These are phyloP conservation scores for Antheraea pernyi DNA, from an alignment of 1,140 invertebrate genomes.

Conservation along the genomic window DNA sequence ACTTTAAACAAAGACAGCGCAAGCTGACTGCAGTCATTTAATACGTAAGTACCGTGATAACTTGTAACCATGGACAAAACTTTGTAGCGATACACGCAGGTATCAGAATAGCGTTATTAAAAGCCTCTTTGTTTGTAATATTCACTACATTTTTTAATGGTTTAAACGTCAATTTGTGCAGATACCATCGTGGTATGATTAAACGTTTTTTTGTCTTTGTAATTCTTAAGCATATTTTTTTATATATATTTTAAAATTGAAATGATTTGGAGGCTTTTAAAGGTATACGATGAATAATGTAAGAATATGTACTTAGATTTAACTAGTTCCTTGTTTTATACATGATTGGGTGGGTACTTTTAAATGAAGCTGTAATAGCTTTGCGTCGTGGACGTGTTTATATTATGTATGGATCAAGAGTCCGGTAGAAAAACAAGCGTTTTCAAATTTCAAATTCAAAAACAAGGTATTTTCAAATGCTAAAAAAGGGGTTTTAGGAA, in stretches of 20 bases:
- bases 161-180: too few relatives aligned
- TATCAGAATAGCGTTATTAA: background rate
- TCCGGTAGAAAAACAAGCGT: background rate
- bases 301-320: conserved; percentile 77
- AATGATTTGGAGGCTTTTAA: conserved; percentile 75
- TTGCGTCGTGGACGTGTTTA: background rate
- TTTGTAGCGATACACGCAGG: too few relatives aligned
- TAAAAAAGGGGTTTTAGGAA: too few relatives aligned
- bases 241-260: conserved; percentile 45
- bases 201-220: conserved; percentile 23
- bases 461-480: too few relatives aligned
- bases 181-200: too few relatives aligned
- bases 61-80: too few relatives aligned
- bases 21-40: too few relatives aligned
- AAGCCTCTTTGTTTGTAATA: conserved; percentile 11
- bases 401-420: background rate
- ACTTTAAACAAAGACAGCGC: too few relatives aligned
- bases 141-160: background rate
- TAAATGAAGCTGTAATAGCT: conserved; percentile 24
- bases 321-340: conserved; percentile 67
- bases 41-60: too few relatives aligned
- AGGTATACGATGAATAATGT: conserved; percentile 74
- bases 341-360: conserved; percentile 44
- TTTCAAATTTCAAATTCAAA: too few relatives aligned
- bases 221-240: conserved; percentile 52